Base-by-base conservation (phyloP, 2,888 invertebrate species). In the Schrankia costaestrigalis region DNA sequence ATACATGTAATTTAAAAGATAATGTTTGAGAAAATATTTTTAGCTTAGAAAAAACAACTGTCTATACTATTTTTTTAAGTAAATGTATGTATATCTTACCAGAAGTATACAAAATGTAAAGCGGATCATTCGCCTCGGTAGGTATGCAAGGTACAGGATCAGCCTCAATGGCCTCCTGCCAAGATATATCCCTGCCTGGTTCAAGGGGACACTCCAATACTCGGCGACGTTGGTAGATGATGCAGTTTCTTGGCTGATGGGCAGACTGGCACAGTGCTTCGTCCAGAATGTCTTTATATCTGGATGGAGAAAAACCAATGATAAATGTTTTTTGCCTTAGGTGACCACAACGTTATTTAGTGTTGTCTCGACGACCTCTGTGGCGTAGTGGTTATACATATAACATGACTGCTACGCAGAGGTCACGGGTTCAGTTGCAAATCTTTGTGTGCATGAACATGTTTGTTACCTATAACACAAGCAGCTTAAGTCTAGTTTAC, bases 101-200 rank as follows among this genome's bases (percentile, higher is more conserved):
- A 2, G 97, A 97, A 0, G 98, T 98, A 69, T 98, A 97, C 3
- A 98, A 87, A 41, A 98, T 93, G 64, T 98, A 98, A 6, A 97
- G 78, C 0, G 97, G 96, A 58, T 97, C 95, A 59, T 95, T 96
- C 1, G 97, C 94, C 58, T 95, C 94, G 0, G 97, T 93, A 0
- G 97, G 90, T 0, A 96, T 94, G 68, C 97, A 97, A 1, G 94
- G 92, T 30, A 93, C 92, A 0, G 93, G 93, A 2, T 90, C 89
- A 0, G 91, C 90, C 40, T 89, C 79, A 35, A 95, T 56, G 0
- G 93, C 93, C 11, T 93, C 92, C 2, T 93, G 90, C 95, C 96
- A 98, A 32, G 92, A 89, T 15, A 93, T 85, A 66, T 98, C 97
- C 18, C 91, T 82, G 3, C 90, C 91, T 0, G 89, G 75, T 50